Percentiles rank a stretch among this genome's conserved stretches.
phyloP scores from a whole-genome alignment of 2,888 invertebrate genomes.

The Athalia rosae region DNA sequence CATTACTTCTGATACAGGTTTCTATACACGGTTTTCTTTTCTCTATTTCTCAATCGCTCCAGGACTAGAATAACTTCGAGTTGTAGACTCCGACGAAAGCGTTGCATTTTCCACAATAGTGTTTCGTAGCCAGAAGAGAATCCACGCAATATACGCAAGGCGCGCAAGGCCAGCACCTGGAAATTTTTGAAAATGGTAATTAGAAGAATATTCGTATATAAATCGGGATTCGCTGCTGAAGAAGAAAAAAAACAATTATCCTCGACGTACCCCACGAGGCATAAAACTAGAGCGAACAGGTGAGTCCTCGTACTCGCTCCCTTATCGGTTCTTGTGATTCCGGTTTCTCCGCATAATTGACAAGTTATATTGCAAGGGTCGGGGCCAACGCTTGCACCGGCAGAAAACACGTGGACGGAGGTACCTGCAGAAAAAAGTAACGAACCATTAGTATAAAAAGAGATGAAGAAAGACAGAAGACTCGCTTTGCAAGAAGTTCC shows the following conservation, averaged over 20 bases:
- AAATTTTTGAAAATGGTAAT: neutral
- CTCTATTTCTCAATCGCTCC: neutral
- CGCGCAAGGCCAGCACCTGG: slow-evolving; percentile 40
- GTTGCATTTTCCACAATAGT: slow-evolving; percentile 35
- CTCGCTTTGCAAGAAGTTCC: neutral
- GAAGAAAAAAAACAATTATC: neutral
- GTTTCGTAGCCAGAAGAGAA: slow-evolving; percentile 3
- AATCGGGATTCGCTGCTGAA: neutral
- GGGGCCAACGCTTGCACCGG: slow-evolving; percentile 7
- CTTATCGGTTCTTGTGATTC: slow-evolving; percentile 9
- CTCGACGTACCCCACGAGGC: slow-evolving; percentile 8
- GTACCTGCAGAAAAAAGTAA: slow-evolving; percentile 17
- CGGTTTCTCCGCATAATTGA: slow-evolving; percentile 22
- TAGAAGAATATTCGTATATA: too few species aligned
- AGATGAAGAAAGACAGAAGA: neutral
- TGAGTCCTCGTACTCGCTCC: slow-evolving; percentile 21
- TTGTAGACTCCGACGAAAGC: slow-evolving; percentile 27
- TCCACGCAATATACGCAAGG: slow-evolving; percentile 35
- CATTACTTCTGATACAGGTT: neutral
- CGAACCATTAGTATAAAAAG: neutral
- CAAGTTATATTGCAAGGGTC: slow-evolving; percentile 35
- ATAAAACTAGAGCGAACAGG: slow-evolving; percentile 19
- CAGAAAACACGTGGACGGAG: slow-evolving; percentile 29
- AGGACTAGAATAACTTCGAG: neutral
- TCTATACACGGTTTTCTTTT: neutral